Evolutionary conservation across 2,113 vertebrate genomes (phyloP).

Genomic region (Myotis lucifugus): DNA sequence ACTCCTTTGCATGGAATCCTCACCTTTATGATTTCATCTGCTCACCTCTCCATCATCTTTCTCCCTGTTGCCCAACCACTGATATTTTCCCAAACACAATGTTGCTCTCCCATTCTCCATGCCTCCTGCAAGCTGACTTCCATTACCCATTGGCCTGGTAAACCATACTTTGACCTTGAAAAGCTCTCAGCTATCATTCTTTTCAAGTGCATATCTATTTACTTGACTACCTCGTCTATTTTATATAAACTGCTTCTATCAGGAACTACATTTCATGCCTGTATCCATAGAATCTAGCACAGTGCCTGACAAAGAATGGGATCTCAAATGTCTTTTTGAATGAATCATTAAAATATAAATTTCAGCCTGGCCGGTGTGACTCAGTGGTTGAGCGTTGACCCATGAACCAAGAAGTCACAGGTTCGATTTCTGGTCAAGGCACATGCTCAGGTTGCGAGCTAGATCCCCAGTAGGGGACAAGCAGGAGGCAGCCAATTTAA

Average conservation of each 20-base stretch:
- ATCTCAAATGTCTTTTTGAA: conserved; percentile 25
- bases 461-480: no score
- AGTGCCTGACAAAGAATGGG: not conserved
- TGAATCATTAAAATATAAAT: conserved; percentile 39
- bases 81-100: not conserved
- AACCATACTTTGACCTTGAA: not conserved
- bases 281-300: not conserved
- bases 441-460: no score
- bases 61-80: not conserved
- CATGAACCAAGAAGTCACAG: no score
- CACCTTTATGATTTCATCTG: not conserved
- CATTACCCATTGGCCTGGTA: not conserved
- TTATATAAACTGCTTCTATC: not conserved
- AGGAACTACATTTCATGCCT: not conserved
- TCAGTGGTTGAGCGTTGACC: no score
- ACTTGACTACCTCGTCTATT: not conserved
- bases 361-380: not conserved
- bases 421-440: no score
- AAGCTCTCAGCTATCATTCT: not conserved
- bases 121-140: not conserved
- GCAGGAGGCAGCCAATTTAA: no score
- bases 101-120: not conserved
- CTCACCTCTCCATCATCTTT: not conserved
- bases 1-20: not conserved
- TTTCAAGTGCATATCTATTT: not conserved